Conservation (phyloP, 2,113 vertebrate genomes). For the Pelvicachromis taeniatus region DNA sequence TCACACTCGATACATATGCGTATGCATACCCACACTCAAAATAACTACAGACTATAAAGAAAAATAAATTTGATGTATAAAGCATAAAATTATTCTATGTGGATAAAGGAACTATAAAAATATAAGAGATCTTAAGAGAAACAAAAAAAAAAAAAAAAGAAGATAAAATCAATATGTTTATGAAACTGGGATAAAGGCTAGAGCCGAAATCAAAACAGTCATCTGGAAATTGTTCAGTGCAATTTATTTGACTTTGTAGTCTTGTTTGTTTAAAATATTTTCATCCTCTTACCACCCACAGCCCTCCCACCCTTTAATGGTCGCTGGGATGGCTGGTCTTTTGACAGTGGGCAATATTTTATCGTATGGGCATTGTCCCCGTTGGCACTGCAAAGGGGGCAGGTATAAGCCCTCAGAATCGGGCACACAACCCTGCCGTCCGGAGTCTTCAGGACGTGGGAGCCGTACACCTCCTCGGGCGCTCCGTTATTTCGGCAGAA, state of each 20-base stretch:
- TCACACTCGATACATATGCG: slow-evolving; percentile 61
- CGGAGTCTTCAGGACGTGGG: slow-evolving; percentile 80
- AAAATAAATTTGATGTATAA: slow-evolving; percentile 72
- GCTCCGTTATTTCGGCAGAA: slow-evolving; percentile 84
- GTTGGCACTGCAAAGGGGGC: slow-evolving; percentile 81
- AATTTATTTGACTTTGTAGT: slow-evolving; percentile 69
- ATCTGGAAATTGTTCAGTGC: slow-evolving; percentile 79
- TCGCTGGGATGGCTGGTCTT: slow-evolving; percentile 77
- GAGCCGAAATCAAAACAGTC: slow-evolving; percentile 75
- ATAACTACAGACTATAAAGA: slow-evolving; percentile 68
- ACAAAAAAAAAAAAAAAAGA: slow-evolving; percentile 21
- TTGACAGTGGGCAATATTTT: slow-evolving; percentile 83
- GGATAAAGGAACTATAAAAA: slow-evolving; percentile 81
- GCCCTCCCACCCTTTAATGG: slow-evolving; percentile 79
- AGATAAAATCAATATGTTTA: slow-evolving; percentile 63
- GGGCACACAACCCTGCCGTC: slow-evolving; percentile 80
- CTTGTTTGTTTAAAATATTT: slow-evolving; percentile 70
- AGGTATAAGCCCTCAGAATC: slow-evolving; percentile 80
- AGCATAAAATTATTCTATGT: slow-evolving; percentile 75
- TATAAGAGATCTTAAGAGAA: slow-evolving; percentile 71
- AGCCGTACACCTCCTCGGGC: slow-evolving; percentile 80
- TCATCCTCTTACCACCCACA: slow-evolving; percentile 80
- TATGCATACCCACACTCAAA: slow-evolving; percentile 58
- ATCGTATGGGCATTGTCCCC: slow-evolving; percentile 83
- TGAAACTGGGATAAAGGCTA: slow-evolving; percentile 65